Percentiles rank a stretch among this genome's conserved stretches.
Conservation (phyloP, 2,113 vertebrate species). For the Indicator maculatus region DNA sequence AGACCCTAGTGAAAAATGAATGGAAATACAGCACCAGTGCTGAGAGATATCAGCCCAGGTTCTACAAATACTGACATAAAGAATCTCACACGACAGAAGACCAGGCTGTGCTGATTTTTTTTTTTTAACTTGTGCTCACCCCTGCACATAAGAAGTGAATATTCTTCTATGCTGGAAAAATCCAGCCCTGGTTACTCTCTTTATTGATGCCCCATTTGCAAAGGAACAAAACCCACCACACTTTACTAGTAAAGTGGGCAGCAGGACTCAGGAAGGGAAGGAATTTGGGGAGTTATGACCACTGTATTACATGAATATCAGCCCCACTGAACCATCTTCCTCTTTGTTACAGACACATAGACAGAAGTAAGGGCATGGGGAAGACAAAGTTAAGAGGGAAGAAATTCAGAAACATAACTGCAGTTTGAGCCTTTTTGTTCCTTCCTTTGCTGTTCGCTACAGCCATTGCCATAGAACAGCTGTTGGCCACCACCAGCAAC, state of each 20-base stretch:
- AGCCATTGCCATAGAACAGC: neutral
- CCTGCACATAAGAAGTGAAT: neutral
- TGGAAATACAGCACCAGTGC: conserved; percentile 58
- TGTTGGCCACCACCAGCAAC: neutral
- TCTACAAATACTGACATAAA: neutral
- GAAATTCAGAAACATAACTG: neutral
- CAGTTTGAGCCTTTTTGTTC: neutral
- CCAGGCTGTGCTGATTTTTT: neutral
- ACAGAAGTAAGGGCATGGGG: neutral
- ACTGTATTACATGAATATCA: neutral
- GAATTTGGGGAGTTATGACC: neutral
- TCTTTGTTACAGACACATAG: neutral
- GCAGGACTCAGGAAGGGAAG: neutral
- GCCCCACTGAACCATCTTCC: neutral
- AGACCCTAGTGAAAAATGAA: conserved; percentile 28
- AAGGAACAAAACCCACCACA: neutral
- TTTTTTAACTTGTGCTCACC: neutral
- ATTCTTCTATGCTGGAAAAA: neutral
- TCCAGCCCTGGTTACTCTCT: neutral
- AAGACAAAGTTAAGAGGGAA: neutral
- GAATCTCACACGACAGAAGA: neutral
- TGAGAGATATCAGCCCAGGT: conserved; percentile 10
- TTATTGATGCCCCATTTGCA: neutral
- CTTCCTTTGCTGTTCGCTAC: neutral
- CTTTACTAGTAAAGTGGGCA: neutral